Conservation (phyloP, 2,888 invertebrate species). For the Lepidonotus clava region DNA sequence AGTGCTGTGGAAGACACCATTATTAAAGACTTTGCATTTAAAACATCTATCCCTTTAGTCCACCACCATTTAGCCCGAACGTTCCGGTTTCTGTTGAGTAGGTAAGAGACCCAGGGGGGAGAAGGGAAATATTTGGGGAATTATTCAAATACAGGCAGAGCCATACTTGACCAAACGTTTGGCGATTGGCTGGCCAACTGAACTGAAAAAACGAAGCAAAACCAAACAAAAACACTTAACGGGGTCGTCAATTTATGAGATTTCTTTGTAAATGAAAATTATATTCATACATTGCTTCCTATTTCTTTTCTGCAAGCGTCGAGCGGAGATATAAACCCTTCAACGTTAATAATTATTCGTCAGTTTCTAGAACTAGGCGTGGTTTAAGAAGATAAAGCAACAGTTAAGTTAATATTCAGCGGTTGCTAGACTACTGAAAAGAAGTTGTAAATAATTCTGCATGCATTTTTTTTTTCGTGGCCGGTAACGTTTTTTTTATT, state of each 20-base stretch:
- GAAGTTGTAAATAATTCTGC: neutral
- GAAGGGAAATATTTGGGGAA: neutral
- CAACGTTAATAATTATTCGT: neutral
- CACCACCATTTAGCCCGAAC: no score
- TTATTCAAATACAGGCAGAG: neutral
- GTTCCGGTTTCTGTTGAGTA: no score
- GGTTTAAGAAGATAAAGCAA: neutral
- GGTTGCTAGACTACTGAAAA: neutral
- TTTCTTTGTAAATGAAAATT: no score
- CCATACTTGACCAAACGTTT: slow-evolving; percentile 46
- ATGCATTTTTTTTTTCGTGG: neutral
- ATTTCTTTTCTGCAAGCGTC: no score
- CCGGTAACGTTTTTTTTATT: neutral
- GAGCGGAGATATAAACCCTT: no score
- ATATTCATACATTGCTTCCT: no score
- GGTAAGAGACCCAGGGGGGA: neutral
- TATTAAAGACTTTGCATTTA: no score
- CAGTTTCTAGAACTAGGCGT: neutral
- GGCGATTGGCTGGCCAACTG: slow-evolving; percentile 43
- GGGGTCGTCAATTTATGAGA: no score
- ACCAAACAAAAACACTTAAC: neutral
- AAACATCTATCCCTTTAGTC: no score
- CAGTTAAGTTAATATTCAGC: neutral
- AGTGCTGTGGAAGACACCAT: no score
- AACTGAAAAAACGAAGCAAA: slow-evolving; percentile 28